Conservation (phyloP, 1,140 invertebrate genomes). For the Dendrolimus kikuchii region DNA sequence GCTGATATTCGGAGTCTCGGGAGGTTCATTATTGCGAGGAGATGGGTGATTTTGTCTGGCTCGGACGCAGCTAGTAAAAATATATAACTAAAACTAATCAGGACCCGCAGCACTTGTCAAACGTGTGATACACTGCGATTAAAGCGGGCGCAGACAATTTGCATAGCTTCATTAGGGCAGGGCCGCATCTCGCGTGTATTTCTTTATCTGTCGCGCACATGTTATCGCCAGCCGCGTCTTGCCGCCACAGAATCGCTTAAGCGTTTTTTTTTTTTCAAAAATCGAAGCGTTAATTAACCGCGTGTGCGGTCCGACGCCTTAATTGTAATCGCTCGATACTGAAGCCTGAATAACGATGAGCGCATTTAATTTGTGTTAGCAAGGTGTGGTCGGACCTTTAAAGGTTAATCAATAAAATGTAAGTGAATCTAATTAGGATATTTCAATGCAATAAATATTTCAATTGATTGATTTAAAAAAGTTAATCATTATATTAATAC, state of each 20-base stretch:
- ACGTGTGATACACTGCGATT: neutral
- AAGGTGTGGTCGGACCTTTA: constrained; percentile 2
- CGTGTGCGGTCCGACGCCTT: constrained; percentile 43
- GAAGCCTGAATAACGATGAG: constrained; percentile 6
- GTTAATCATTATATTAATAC: too few species aligned
- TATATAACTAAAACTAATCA: too few species aligned
- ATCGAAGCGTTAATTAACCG: constrained; percentile 34
- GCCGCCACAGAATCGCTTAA: constrained; percentile 11
- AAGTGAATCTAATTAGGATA: neutral
- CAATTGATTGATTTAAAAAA: too few species aligned
- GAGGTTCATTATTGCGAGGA: too few species aligned
- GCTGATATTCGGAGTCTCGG: too few species aligned
- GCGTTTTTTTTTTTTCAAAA: constrained; percentile 23
- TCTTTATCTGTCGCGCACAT: neutral
- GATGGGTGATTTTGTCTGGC: too few species aligned
- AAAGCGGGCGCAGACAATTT: constrained; percentile 36
- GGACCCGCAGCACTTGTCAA: too few species aligned
- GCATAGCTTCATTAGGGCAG: constrained; percentile 39
- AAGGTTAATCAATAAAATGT: constrained; percentile 4
- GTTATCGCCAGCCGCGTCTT: constrained; percentile 17
- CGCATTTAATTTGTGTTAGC: constrained; percentile 5
- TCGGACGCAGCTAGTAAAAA: too few species aligned
- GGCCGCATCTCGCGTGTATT: neutral
- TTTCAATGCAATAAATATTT: too few species aligned
- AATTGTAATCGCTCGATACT: constrained; percentile 33